Evolutionary conservation across 1,140 invertebrate genomes (phyloP).

Genomic region (Telenomus remus): DNA sequence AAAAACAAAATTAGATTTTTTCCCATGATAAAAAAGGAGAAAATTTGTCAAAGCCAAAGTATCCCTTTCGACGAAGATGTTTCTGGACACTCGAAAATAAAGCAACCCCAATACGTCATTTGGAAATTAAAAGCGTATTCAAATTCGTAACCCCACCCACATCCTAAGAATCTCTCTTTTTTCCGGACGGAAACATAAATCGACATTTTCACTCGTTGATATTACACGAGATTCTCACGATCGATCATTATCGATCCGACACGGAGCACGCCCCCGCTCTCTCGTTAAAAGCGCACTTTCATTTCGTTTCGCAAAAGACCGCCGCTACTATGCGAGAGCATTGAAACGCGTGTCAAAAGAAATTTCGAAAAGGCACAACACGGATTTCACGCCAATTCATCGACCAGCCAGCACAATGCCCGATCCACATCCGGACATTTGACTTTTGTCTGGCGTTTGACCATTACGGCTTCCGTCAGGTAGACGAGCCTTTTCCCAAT

Average conservation of each 20-base stretch:
- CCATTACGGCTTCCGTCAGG: constrained; percentile 65
- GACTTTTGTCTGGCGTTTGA: constrained; percentile 70
- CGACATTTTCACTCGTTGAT: constrained; percentile 21
- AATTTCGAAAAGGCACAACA: constrained; percentile 71
- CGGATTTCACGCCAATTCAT: constrained; percentile 73
- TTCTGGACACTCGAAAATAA: constrained; percentile 4
- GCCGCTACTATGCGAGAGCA: constrained; percentile 33
- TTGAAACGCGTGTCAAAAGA: constrained; percentile 64
- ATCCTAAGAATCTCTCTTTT: constrained; percentile 7
- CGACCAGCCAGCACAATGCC: constrained; percentile 49
- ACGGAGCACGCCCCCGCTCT: constrained; percentile 51
- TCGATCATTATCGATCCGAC: constrained; percentile 66
- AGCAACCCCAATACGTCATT: constrained; percentile 33
- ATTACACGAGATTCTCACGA: constrained; percentile 62
- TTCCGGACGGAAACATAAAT: constrained; percentile 37
- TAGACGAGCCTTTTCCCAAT: constrained; percentile 16
- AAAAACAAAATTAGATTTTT: too few species aligned
- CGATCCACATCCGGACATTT: constrained; percentile 67
- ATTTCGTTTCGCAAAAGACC: constrained; percentile 49
- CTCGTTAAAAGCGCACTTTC: constrained; percentile 63
- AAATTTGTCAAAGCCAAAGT: constrained; percentile 11
- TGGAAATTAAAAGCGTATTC: constrained; percentile 14
- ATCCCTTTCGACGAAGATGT: constrained; percentile 12
- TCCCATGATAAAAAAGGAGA: neutral
- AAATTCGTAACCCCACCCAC: constrained; percentile 4